Conservation (phyloP, 2,113 vertebrate species). For the Callorhinus ursinus region DNA sequence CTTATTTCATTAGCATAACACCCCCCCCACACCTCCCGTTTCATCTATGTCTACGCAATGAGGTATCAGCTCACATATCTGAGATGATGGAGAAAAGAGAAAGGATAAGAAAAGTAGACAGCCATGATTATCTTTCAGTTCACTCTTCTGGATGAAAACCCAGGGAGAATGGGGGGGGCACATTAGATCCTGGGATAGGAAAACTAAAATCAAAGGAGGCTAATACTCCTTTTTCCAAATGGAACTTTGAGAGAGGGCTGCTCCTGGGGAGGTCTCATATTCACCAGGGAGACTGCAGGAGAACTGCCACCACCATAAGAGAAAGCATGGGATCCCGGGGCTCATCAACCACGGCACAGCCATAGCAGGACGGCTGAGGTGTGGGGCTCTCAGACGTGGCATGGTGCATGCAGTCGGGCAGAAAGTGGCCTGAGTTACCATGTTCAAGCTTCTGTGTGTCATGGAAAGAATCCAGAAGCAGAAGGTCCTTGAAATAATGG, state of each 20-base stretch:
- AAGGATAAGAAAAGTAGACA: neutral
- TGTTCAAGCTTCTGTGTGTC: neutral
- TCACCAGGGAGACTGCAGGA: neutral
- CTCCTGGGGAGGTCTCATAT: neutral
- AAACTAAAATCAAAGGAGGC: neutral
- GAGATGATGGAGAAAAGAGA: neutral
- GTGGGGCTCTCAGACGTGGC: neutral
- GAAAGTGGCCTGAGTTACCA: neutral
- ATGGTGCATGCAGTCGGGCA: too few species aligned
- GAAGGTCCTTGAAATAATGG: neutral
- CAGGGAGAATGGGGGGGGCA: too few species aligned
- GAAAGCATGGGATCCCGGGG: accelerated
- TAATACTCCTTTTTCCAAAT: neutral
- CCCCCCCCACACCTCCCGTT: neutral
- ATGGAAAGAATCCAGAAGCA: neutral
- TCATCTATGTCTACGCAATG: neutral
- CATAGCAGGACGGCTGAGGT: accelerated
- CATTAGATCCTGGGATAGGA: neutral
- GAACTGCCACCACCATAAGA: accelerated
- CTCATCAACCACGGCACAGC: too few species aligned
- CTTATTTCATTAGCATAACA: neutral
- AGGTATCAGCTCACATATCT: neutral
- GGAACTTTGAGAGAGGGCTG: neutral
- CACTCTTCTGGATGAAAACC: neutral
- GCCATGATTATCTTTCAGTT: neutral